A percentile compares a stretch with the other conserved stretches of the same genome.
These are phyloP conservation scores for Trachelus iudaicus DNA, from an alignment of 2,888 invertebrate genomes.

Conservation along the genomic window DNA sequence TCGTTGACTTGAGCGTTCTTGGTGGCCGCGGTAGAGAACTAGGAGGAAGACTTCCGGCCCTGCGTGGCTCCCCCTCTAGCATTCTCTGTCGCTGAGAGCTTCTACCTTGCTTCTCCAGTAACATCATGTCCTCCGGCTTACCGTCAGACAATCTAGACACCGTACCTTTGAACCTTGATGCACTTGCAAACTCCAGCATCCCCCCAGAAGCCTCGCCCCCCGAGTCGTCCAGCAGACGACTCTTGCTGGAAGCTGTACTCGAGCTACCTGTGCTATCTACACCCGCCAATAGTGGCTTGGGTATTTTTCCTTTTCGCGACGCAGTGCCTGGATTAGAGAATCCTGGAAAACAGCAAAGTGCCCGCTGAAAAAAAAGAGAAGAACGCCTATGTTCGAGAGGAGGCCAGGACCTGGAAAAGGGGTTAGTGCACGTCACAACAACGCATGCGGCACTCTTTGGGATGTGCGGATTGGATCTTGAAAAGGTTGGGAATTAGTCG, in stretches of 20 bases:
- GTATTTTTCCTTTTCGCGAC: slow-evolving; percentile 81
- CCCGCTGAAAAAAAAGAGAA: slow-evolving; percentile 80
- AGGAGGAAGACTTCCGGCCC: slow-evolving; percentile 74
- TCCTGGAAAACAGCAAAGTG: slow-evolving; percentile 88
- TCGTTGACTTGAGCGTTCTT: slow-evolving; percentile 65
- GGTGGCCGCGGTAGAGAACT: slow-evolving; percentile 80
- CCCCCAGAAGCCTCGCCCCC: slow-evolving; percentile 48
- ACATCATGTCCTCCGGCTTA: slow-evolving; percentile 77
- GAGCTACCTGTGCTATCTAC: slow-evolving; percentile 66
- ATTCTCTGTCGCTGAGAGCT: slow-evolving; percentile 80
- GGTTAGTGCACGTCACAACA: slow-evolving; percentile 69
- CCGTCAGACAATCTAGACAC: slow-evolving; percentile 60
- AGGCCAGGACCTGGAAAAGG: slow-evolving; percentile 52
- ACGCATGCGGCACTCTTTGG: slow-evolving; percentile 62
- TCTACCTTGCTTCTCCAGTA: slow-evolving; percentile 81
- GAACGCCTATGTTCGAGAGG: slow-evolving; percentile 64
- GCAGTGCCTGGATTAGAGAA: slow-evolving; percentile 81
- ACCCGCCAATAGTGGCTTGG: slow-evolving; percentile 80
- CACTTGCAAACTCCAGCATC: slow-evolving; percentile 62
- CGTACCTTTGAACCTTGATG: slow-evolving; percentile 50
- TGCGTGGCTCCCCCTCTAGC: slow-evolving; percentile 65
- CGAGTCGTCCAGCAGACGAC: slow-evolving; percentile 60
- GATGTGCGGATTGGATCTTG: slow-evolving; percentile 26
- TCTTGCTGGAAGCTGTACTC: slow-evolving; percentile 62
- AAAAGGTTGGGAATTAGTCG: slow-evolving; percentile 35